Conservation (phyloP, 35 echinoderm and acorn worm species). For the Anneissia japonica region DNA sequence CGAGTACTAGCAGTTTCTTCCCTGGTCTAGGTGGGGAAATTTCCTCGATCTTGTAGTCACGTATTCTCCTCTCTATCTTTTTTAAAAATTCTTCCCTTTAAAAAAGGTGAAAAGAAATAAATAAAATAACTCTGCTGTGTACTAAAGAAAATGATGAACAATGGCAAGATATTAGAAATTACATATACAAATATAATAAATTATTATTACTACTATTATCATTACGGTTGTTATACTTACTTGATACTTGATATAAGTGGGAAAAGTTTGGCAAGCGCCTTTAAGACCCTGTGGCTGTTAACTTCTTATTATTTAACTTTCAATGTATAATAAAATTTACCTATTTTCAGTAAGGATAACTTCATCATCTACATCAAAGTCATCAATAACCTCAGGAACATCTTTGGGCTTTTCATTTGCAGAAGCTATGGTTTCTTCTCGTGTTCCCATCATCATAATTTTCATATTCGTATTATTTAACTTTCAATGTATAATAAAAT, state of each 20-base stretch:
- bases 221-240: no score
- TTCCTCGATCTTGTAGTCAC: constrained; percentile 85
- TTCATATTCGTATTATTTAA: constrained; percentile 44
- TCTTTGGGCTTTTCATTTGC: constrained; percentile 89
- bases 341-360: constrained; percentile 86
- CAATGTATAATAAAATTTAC: constrained; percentile 31
- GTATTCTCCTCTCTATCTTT: constrained; percentile 77
- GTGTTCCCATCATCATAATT: constrained; percentile 99
- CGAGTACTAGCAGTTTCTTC: constrained; percentile 93
- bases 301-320: no score
- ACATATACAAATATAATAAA: no score
- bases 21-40: constrained; percentile 71
- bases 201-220: no score
- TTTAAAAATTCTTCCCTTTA: constrained; percentile 76
- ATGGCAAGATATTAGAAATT: no score
- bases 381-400: constrained; percentile 86
- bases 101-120: no score
- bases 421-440: constrained; percentile 91
- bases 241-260: no score
- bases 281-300: no score
- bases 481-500: neutral
- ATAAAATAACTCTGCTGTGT: no score
- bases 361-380: constrained; percentile 96
- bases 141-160: no score
- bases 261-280: no score